Conservation (phyloP, 2,888 invertebrate species). For the Folsomia candida region DNA sequence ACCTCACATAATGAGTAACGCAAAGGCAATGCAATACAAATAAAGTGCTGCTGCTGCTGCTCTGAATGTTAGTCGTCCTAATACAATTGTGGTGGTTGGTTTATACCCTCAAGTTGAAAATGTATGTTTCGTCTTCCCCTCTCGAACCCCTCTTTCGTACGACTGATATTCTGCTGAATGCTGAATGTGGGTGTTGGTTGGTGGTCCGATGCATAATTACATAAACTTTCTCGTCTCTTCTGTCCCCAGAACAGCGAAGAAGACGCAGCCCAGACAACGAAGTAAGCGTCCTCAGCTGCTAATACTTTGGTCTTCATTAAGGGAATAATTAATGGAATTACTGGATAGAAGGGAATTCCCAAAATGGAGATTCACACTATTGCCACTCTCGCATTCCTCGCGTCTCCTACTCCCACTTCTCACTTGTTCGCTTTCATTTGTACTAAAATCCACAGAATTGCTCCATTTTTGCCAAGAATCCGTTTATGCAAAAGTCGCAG, state of each 20-base stretch:
- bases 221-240: constrained; percentile 11
- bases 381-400: background rate
- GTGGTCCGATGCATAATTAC: constrained; percentile 20
- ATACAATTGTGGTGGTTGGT: background rate
- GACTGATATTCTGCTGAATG: background rate
- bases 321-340: constrained; percentile 22
- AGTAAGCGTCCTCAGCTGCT: background rate
- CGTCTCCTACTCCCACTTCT: background rate
- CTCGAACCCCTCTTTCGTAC: too few species aligned
- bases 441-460: too few species aligned
- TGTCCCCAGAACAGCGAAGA: constrained; percentile 7
- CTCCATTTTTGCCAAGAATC: too few species aligned
- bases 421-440: too few species aligned
- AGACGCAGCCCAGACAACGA: too few species aligned
- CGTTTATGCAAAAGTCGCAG: background rate
- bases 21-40: background rate
- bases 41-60: background rate
- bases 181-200: constrained; percentile 6
- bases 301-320: constrained; percentile 18
- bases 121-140: background rate
- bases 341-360: background rate
- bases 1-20: background rate
- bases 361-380: too few species aligned
- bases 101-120: background rate
- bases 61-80: background rate